Evolutionary conservation across 2,888 invertebrate species (phyloP), one percentile per base, ranked within the genome.

Genomic region (Sinhomidia bicolor): DNA sequence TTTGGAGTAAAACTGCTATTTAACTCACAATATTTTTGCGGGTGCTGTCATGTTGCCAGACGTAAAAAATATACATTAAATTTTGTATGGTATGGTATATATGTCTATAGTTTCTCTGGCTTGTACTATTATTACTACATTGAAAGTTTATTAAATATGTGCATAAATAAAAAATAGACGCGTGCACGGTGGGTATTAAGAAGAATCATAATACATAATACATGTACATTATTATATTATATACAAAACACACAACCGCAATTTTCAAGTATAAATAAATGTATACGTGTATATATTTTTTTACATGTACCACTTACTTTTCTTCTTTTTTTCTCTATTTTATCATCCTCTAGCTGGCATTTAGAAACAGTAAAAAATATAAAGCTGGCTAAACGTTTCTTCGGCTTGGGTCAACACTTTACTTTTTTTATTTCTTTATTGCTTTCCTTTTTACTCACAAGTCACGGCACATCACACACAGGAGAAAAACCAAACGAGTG

Each of bases 1-100:
- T 74, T 14, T 71, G 44, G 9, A 71, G 26, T 20, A 57, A n/a
- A 23, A 57, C 57, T 10, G 20, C 54, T 32, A 26, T 54, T 9
- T 26, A 36, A 23, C 44, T 12, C 10, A 29, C 54, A 60, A 41
- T 29, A 62, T 71, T 81, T 51, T 81, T 44, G 65, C 29, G 26
- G 23, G 17, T 44, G 29, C 62, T 81, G 81, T 81, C 81, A 81
- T 29, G 81, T 62, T 81, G 81, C 81, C 81, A 81, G 81, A 81
- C 81, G 47, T 65, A 65, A 65, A 41, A 57, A 36, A 20, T 79
- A 36, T 36, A 23, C 47, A 57, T 12, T 36, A 20, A n/a, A 79
- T 71, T 36, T 36, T 36, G 4, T 36, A 36, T 36, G 7, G 36
- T 36, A 36, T 36, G n/a, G 36, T 36, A 57, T 57, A 17, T 17